Conservation (phyloP, 2,888 invertebrate species). For the Agrilus mali region DNA sequence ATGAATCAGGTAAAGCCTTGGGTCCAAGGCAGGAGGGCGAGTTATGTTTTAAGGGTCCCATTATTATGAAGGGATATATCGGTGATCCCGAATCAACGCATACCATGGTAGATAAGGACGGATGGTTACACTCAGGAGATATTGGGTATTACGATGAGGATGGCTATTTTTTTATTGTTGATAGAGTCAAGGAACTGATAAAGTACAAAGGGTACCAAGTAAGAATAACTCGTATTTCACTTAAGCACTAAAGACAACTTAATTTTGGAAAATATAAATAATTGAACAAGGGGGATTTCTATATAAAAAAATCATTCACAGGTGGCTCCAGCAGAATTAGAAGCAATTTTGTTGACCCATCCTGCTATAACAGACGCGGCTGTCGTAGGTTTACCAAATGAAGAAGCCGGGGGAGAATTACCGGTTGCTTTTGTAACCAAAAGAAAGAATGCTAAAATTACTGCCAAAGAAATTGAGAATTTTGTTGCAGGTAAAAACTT, state of each 20-base stretch:
- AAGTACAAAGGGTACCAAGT: conserved; percentile 85
- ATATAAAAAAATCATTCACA: conserved; percentile 55
- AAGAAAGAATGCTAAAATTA: conserved; percentile 38
- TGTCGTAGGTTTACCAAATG: conserved; percentile 54
- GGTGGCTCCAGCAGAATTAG: conserved; percentile 43
- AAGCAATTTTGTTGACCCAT: conserved; percentile 43
- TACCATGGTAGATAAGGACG: conserved; percentile 57
- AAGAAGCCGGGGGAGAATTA: conserved; percentile 62
- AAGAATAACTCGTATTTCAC: conserved; percentile 1
- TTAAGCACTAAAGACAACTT: not conserved
- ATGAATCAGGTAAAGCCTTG: conserved; percentile 49
- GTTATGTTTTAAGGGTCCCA: conserved; percentile 68
- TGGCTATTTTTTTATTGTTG: conserved; percentile 71
- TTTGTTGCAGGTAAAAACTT: conserved; percentile 34
- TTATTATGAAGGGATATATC: conserved; percentile 62
- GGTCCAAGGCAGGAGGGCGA: conserved; percentile 65
- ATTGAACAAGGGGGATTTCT: conserved; percentile 71
- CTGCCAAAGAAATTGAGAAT: conserved; percentile 29
- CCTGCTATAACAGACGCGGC: conserved; percentile 43
- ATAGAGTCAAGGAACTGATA: conserved; percentile 81
- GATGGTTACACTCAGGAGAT: conserved; percentile 74
- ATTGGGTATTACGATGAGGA: conserved; percentile 73
- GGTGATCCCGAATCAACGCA: conserved; percentile 56
- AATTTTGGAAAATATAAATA: conserved; percentile 44
- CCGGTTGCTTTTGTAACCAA: conserved; percentile 66